phyloP scores from a whole-genome alignment of 2,113 vertebrate genomes.

The Solenodon paradoxus region DNA sequence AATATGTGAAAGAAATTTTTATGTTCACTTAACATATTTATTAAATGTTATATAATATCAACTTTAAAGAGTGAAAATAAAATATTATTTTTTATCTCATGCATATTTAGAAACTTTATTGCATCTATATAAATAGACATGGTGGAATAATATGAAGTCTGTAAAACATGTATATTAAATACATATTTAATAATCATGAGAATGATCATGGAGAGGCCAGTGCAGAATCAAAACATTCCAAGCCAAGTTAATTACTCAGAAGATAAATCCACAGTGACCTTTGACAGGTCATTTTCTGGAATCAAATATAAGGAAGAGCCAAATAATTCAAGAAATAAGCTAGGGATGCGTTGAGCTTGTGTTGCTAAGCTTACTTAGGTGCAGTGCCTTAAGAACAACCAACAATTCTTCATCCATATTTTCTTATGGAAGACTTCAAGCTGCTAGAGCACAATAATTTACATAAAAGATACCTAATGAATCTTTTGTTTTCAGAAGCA shows the following conservation, averaged over 20 bases:
- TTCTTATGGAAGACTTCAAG: not conserved
- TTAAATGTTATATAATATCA: conserved; percentile 68
- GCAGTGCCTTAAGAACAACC: not conserved
- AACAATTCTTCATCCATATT: not conserved
- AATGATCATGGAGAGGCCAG: not conserved
- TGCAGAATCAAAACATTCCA: not conserved
- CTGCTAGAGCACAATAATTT: not conserved
- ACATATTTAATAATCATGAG: not conserved
- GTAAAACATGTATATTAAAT: not conserved
- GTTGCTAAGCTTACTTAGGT: not conserved
- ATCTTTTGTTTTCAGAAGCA: conserved; percentile 12
- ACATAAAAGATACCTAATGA: not conserved
- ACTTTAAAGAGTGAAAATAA: conserved; percentile 48
- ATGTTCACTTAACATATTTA: conserved; percentile 69
- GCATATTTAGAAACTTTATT: not conserved
- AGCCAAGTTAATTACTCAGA: not conserved
- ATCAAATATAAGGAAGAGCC: not conserved
- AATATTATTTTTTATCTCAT: conserved; percentile 45
- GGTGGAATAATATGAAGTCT: not conserved
- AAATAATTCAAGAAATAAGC: not conserved
- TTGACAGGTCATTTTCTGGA: not conserved
- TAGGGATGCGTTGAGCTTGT: not conserved
- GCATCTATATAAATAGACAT: not conserved
- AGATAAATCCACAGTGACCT: not conserved
- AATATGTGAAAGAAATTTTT: conserved; percentile 73